Base-by-base conservation (phyloP, 1,140 invertebrate genomes). In the Drosophila aff. region DNA sequence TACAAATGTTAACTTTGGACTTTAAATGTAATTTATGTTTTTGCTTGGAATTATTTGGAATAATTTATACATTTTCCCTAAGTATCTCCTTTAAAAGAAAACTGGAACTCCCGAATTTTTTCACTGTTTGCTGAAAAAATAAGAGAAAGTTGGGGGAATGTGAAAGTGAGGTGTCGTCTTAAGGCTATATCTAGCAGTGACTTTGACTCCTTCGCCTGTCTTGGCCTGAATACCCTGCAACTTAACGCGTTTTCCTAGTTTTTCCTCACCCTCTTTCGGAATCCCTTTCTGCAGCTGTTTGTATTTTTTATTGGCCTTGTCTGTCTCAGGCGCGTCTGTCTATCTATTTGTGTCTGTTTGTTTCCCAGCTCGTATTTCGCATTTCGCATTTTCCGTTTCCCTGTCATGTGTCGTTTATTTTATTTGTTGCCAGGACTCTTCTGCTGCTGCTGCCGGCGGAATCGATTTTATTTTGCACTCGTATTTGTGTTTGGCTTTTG, bases 391-490 rank as follows among this genome's bases (percentile, higher is more conserved):
- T 67, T 52, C 62, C 43, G 67, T 47, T 62, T 74, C 62, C 28
- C 47, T 65, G 60, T 63, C 73, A 65, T 75, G 76, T 87, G 72
- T 77, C 60, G 49, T 76, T 87, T 80, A 69, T 73, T 77, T 87
- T 89, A 80, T 89, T 86, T 89, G 72, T 80, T 78, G 75, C 59
- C 40, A 66, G 73, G 58, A 75, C 58, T 49, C 23, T 26, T 26
- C 8, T 47, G 23, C 46, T 74, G 49, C 55, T 41, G 69, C 52
- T 64, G 50, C 41, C 77, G 68, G 76, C 74, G 78, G 63, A 81
- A 87, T 89, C 83, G 79, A 87, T 87, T 83, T 80, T 78, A 71
- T 89, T 89, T 87, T 46, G 62, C 76, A 59, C 58, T 71, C 31
- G 49, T 65, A 46, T 62, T 81, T 81, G 78, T 65, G 53, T 71